Evolutionary conservation across 1,140 invertebrate species (phyloP).

Genomic region (Matsumurasca onukii): DNA sequence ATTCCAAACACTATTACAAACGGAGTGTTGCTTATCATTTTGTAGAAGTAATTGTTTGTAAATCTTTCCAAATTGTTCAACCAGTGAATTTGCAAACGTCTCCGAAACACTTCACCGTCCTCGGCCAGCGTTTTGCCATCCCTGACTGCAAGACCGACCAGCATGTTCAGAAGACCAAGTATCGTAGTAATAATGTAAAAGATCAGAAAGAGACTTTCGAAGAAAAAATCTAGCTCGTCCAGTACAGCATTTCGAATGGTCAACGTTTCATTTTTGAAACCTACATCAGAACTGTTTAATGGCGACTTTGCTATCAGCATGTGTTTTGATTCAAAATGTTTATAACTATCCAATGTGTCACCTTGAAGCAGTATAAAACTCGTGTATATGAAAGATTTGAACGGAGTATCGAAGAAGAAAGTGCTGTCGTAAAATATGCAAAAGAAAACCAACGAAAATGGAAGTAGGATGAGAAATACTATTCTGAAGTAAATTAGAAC

Average conservation of each 20-base stretch:
- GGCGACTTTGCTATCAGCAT: background rate
- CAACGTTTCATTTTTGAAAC: too few species aligned
- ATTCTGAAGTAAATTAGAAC: background rate
- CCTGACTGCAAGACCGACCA: conserved; percentile 16
- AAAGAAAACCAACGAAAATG: conserved; percentile 14
- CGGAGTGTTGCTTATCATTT: background rate
- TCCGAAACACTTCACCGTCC: background rate
- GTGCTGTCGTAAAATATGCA: conserved; percentile 19
- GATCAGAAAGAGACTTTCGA: background rate
- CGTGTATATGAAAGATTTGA: conserved; percentile 14
- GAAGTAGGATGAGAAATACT: background rate
- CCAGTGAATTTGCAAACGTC: conserved; percentile 23
- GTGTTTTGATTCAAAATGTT: conserved; percentile 13
- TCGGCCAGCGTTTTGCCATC: background rate
- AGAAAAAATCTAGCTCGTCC: background rate
- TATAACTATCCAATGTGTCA: conserved; percentile 3
- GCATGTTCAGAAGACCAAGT: background rate
- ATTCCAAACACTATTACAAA: background rate
- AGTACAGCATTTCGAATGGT: background rate
- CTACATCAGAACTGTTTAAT: background rate
- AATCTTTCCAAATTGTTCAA: background rate
- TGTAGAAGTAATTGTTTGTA: background rate
- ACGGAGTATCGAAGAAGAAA: background rate
- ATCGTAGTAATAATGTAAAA: background rate
- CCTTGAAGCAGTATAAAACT: background rate